Evolutionary conservation across 2,888 invertebrate genomes (phyloP).

Genomic region (Maniola hyperantus): DNA sequence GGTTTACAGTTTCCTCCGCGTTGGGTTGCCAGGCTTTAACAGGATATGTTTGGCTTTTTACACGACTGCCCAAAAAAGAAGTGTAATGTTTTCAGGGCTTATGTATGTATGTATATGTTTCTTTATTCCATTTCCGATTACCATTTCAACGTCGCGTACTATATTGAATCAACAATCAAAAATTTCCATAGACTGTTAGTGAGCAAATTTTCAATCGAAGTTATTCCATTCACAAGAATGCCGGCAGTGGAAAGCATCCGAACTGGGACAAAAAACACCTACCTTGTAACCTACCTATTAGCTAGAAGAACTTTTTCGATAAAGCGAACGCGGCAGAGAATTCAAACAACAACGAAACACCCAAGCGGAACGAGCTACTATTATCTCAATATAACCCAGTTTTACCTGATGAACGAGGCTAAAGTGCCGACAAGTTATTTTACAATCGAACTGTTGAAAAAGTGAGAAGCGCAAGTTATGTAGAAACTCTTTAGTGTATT

Average conservation of each 20-base stretch:
- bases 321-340: conserved; percentile 51
- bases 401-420: conserved; percentile 54
- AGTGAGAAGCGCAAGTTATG: conserved; percentile 27
- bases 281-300: conserved; percentile 43
- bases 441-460: conserved; percentile 48
- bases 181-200: conserved; percentile 26
- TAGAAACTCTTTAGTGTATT: conserved; percentile 24
- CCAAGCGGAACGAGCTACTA: conserved; percentile 59
- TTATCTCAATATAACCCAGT: conserved; percentile 64
- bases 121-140: no score
- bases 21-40: no score
- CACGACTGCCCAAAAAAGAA: no score
- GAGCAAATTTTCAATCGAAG: conserved; percentile 10
- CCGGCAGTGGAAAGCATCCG: conserved; percentile 29
- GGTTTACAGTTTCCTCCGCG: neutral
- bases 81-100: no score
- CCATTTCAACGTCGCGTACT: no score
- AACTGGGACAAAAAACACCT: conserved; percentile 41
- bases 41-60: neutral
- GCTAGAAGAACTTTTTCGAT: conserved; percentile 54
- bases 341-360: conserved; percentile 62
- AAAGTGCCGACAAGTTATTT: conserved; percentile 55
- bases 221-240: conserved; percentile 12
- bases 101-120: no score
- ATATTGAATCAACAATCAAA: neutral